phyloP scores from a whole-genome alignment of 1,140 invertebrate species.

The Drosophila malerkotliana region DNA sequence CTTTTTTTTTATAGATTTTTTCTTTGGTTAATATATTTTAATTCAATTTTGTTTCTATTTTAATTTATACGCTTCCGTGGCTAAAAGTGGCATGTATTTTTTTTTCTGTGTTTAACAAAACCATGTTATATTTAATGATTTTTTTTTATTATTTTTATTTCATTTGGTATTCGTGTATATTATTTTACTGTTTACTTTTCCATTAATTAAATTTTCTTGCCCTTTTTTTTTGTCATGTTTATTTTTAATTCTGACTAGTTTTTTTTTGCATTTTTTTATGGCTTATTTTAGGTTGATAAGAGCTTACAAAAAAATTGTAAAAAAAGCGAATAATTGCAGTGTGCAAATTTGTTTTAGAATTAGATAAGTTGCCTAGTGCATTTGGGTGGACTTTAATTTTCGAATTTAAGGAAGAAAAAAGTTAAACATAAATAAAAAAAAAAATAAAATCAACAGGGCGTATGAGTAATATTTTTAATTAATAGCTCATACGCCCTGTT shows the following conservation, averaged over 20 bases:
- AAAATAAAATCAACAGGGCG: no score
- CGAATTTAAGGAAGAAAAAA: not conserved
- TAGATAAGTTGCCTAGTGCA: not conserved
- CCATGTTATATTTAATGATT: not conserved
- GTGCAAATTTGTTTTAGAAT: slow-evolving; percentile 30
- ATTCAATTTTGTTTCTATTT: slow-evolving; percentile 52
- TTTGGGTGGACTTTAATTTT: slow-evolving; percentile 21
- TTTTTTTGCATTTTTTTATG: slow-evolving; percentile 1
- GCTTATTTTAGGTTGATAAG: slow-evolving; percentile 8
- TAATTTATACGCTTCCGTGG: slow-evolving; percentile 55
- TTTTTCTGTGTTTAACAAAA: slow-evolving; percentile 1
- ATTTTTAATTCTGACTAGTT: slow-evolving; percentile 4
- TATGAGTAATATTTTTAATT: not conserved
- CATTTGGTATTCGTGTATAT: not conserved
- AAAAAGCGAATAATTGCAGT: slow-evolving; percentile 24
- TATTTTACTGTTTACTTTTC: slow-evolving; percentile 29
- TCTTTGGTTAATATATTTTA: slow-evolving; percentile 48
- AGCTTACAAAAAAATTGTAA: not conserved
- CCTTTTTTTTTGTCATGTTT: slow-evolving; percentile 8
- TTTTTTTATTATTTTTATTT: not conserved
- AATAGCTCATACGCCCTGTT: not conserved
- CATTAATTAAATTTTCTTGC: slow-evolving; percentile 19
- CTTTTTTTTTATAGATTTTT: slow-evolving; percentile 23
- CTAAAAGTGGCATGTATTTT: slow-evolving; percentile 25
- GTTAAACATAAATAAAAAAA: not conserved